Evolutionary conservation across 2,113 vertebrate genomes (phyloP), one percentile per base, ranked within the genome.

Genomic region (Podilymbus podiceps): DNA sequence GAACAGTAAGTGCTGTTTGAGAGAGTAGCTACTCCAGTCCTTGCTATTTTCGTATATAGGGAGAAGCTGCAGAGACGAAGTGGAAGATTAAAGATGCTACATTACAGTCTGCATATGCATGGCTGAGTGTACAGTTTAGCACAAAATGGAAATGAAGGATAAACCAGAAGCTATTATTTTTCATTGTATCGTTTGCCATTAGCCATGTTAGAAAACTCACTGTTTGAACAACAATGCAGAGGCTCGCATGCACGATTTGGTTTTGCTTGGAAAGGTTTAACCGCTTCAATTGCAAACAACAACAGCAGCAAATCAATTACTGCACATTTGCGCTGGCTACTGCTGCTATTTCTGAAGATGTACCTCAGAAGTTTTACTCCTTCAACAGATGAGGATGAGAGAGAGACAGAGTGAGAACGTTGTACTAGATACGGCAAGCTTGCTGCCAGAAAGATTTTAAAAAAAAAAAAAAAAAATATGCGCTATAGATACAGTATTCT

Each of bases 401-500:
- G 81, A 91, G 89, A 94, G 85, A 89, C 91, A 93, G 93, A 96
- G 95, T 77, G 85, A 97, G 90, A 86, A 87, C 15, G 69, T 76
- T 96, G 97, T 93, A 88, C 88, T 97, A 97, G 96, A 88, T 92
- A 94, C 6, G 46, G 85, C 23, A 5, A 96, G 96, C 93, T 87
- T 12, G 67, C 94, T 97, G 95, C 19, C 80, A 97, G 94, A 53
- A 97, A 92, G 90, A 94, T 77, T n/a, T n/a, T n/a, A n/a, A n/a
- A n/a, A n/a, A n/a, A n/a, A n/a, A n/a, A n/a, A n/a, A n/a, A n/a
- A n/a, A n/a, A n/a, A n/a, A n/a, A 98, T 96, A 95, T 96, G 97
- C 21, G 72, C 97, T 97, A 97, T 88, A 91, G 97, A 98, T 83
- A 89, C 96, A 96, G 97, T 94, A 97, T 90, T 97, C 91, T 95